Evolutionary conservation across 2,113 vertebrate genomes (phyloP).

Genomic region (Lophotis ruficrista): DNA sequence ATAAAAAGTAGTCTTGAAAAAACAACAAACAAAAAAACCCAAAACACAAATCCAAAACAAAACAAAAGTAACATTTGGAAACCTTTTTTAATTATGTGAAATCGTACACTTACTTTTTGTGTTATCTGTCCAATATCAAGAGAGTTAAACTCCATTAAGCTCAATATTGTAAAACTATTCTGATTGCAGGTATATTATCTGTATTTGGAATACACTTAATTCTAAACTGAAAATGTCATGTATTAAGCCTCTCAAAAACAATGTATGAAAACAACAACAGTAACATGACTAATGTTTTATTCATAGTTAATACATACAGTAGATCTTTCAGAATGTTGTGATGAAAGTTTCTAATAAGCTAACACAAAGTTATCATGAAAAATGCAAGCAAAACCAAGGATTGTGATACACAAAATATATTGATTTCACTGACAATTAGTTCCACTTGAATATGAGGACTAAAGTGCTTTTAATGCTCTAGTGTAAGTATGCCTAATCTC

Average conservation of each 20-base stretch:
- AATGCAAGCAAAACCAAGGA: background rate
- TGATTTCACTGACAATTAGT: background rate
- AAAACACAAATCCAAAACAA: background rate
- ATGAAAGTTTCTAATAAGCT: background rate
- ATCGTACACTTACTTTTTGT: background rate
- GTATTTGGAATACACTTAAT: background rate
- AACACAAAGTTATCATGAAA: background rate
- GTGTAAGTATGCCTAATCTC: background rate
- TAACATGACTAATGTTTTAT: background rate
- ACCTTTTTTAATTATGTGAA: background rate
- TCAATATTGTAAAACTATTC: background rate
- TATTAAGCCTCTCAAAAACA: background rate
- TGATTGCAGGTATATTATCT: background rate
- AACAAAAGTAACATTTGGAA: background rate
- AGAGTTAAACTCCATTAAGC: background rate
- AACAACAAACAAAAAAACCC: background rate
- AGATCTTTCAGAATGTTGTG: background rate
- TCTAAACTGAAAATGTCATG: background rate
- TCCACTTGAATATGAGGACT: background rate
- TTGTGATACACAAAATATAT: background rate
- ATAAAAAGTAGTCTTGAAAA: constrained; percentile 63
- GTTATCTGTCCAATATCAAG: background rate
- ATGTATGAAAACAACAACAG: background rate
- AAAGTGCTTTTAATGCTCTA: background rate
- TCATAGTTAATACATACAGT: background rate